Percentiles rank a stretch among this genome's conserved stretches.
These are phyloP conservation scores for Esperia sulphurella DNA, from an alignment of 2,888 invertebrate genomes.

Conservation along the genomic window DNA sequence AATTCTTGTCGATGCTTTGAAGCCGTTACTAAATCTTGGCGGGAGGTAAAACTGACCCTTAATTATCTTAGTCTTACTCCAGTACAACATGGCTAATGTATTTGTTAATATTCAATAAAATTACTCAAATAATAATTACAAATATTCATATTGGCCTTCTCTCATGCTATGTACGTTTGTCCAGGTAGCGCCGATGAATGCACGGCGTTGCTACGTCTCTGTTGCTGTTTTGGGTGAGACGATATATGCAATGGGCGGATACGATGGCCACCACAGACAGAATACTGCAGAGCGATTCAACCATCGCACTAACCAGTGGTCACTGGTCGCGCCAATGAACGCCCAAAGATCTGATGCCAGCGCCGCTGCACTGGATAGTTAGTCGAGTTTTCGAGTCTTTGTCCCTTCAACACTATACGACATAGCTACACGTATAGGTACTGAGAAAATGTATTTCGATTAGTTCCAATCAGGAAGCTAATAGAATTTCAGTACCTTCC, in stretches of 20 bases:
- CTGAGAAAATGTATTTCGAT: no score
- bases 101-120: no score
- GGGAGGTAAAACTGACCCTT: conserved; percentile 75
- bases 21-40: conserved; percentile 90
- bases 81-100: no score
- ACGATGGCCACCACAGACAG: conserved; percentile 91
- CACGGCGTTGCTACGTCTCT: conserved; percentile 91
- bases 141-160: not conserved
- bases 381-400: conserved; percentile 19
- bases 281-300: conserved; percentile 93
- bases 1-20: conserved; percentile 93
- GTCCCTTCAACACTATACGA: not conserved
- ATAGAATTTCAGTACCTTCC: no score
- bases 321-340: conserved; percentile 92
- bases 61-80: no score
- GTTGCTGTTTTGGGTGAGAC: conserved; percentile 87
- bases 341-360: conserved; percentile 94
- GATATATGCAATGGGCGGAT: conserved; percentile 94
- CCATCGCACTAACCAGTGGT: conserved; percentile 92
- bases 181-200: conserved; percentile 92
- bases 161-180: not conserved
- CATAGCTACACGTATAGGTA: no score
- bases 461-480: no score
- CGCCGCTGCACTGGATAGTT: conserved; percentile 90
- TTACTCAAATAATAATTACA: no score